Evolutionary conservation across 2,113 vertebrate species (phyloP), one percentile per base, ranked within the genome.

Genomic region (Rhegmatorhina hoffmannsi): DNA sequence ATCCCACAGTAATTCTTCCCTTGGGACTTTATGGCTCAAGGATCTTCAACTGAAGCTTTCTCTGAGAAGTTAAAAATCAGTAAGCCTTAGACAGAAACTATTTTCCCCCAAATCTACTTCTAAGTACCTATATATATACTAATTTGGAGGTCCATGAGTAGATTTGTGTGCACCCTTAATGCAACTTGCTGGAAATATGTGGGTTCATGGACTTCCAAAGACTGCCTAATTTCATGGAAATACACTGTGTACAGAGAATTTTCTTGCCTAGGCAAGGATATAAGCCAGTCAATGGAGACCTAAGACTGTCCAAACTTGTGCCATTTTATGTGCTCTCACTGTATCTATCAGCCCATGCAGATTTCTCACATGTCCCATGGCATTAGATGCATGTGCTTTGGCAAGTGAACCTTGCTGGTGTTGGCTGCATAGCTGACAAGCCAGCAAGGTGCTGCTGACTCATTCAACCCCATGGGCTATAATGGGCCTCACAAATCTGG

Each of bases 91-190:
- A 63, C 1, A 70, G 56, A 75, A 81, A 28, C 8, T 15, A 13
- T 26, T 90, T 83, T 16, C 21, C 24, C 13, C 11, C 11, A 76
- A 1, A 38, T 92, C 33, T 82, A 17, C 36, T 86, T 92, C 83
- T 28, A 73, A 56, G 10, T 49, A 60, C 18, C 9, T 60, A 7
- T 86, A 40, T 8, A 8, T 20, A 36, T 52, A 79, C 24, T 55
- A 73, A 60, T 73, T 79, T 40, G 83, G 75, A 86, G 5, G 8
- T 50, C 47, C 33, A 26, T 14, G 34, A 38, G 21, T 17, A 82
- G 12, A 25, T 91, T 80, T 69, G 36, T 0, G 0, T 23, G 24
- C 33, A 60, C 1, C 11, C 14, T 73, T 46, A 49, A 53, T 28
- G 34, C 16, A 80, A 36, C 18, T 67, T 83, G 36, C 12, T 58